A percentile compares a stretch with the other conserved stretches of the same genome.
Conservation (phyloP, 2,113 vertebrate species). For the Gasterosteus nipponicus region DNA sequence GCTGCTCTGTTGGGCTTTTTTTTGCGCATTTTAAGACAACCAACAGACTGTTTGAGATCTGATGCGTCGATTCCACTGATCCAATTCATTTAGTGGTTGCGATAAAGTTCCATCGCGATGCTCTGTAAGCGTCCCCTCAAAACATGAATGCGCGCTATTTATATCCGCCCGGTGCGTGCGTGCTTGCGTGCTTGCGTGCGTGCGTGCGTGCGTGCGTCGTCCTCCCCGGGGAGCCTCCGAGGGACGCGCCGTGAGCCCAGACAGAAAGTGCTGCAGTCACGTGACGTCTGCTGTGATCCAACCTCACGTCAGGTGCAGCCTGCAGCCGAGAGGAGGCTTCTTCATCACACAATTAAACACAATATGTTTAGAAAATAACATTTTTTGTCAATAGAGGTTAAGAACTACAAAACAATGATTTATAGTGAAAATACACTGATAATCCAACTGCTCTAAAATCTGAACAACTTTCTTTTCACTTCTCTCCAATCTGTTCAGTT, state of each 20-base stretch:
- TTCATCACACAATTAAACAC: background rate
- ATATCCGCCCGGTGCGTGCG: slow-evolving; percentile 49
- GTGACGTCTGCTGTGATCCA: slow-evolving; percentile 71
- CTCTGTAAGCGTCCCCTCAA: slow-evolving; percentile 16
- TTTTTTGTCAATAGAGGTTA: background rate
- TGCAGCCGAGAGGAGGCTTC: slow-evolving; percentile 21
- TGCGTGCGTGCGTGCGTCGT: slow-evolving; percentile 7
- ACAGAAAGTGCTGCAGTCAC: slow-evolving; percentile 76
- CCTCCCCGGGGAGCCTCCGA: slow-evolving; percentile 63
- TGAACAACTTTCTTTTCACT: background rate
- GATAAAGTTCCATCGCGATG: slow-evolving; percentile 25
- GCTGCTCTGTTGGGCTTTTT: slow-evolving; percentile 27
- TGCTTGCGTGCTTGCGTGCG: slow-evolving; percentile 1
- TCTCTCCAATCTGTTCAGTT: background rate
- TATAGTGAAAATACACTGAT: background rate
- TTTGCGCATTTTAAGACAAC: slow-evolving; percentile 35
- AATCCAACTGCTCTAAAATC: background rate
- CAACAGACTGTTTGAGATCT: background rate
- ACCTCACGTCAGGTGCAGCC: slow-evolving; percentile 61
- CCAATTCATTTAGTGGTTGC: background rate
- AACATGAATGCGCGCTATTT: slow-evolving; percentile 57
- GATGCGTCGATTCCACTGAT: background rate
- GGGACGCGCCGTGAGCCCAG: slow-evolving; percentile 61
- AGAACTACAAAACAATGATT: background rate
- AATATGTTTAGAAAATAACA: background rate